phyloP scores from a whole-genome alignment of 2,888 invertebrate genomes.

The Strigamia maritima region DNA sequence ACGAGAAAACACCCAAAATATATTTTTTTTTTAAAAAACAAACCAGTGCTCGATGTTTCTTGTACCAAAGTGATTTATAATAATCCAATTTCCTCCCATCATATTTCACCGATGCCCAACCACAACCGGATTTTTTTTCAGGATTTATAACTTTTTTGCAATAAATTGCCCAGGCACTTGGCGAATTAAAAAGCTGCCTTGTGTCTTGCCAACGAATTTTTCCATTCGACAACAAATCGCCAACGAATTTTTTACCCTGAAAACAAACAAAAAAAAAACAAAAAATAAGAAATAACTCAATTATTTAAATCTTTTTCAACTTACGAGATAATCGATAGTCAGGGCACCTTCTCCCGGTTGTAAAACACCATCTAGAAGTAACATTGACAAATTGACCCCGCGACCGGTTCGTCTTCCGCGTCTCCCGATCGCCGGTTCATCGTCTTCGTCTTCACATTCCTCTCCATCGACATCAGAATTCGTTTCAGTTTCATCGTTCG shows the following conservation, averaged over 20 bases:
- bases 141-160: conserved; percentile 88
- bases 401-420: conserved; percentile 55
- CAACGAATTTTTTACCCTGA: conserved; percentile 83
- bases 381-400: conserved; percentile 77
- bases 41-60: conserved; percentile 54
- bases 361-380: conserved; percentile 77
- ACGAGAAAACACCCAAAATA: too few relatives aligned
- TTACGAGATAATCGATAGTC: conserved; percentile 85
- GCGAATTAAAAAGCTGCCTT: conserved; percentile 80
- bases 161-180: conserved; percentile 89
- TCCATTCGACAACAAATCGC: conserved; percentile 78
- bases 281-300: background rate
- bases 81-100: conserved; percentile 82
- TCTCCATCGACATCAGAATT: conserved; percentile 45
- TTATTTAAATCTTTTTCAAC: conserved; percentile 41
- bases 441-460: conserved; percentile 44
- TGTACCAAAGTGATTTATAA: conserved; percentile 80
- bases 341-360: conserved; percentile 78
- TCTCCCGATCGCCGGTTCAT: conserved; percentile 42
- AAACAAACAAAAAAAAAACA: conserved; percentile 45
- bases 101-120: conserved; percentile 88
- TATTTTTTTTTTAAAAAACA: background rate
- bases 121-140: conserved; percentile 86
- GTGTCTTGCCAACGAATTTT: conserved; percentile 86
- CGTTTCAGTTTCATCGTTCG: conserved; percentile 32